Conservation (phyloP, 2,888 invertebrate genomes). For the Aromia moschata region DNA sequence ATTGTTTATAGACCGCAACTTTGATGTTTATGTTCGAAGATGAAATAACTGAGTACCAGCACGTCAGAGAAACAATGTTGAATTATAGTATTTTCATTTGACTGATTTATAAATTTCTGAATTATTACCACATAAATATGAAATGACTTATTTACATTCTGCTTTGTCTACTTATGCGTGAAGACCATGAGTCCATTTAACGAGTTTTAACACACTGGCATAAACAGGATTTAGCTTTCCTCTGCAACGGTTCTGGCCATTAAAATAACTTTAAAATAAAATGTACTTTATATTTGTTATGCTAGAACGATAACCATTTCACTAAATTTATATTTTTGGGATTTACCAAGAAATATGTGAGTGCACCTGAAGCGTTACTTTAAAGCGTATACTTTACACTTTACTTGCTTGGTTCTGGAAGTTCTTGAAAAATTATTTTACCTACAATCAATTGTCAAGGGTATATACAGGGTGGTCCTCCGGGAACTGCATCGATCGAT, state of each 20-base stretch:
- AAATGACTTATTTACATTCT: constrained; percentile 56
- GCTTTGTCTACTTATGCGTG: constrained; percentile 50
- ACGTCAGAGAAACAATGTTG: constrained; percentile 60
- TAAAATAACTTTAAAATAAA: constrained; percentile 20
- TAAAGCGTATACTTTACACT: too few relatives aligned
- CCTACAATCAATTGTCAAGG: too few relatives aligned
- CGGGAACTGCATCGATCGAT: too few relatives aligned
- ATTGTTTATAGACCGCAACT: constrained; percentile 49
- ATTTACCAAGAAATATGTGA: constrained; percentile 1
- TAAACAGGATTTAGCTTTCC: constrained; percentile 23
- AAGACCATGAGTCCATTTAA: constrained; percentile 37
- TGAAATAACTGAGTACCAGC: constrained; percentile 46
- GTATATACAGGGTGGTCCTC: too few relatives aligned
- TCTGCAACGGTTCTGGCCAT: constrained; percentile 17
- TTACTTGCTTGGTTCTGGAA: too few relatives aligned
- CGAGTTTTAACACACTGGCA: constrained; percentile 24
- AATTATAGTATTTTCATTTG: constrained; percentile 56
- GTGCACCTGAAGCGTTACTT: neutral
- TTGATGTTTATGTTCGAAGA: constrained; percentile 49
- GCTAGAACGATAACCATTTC: neutral
- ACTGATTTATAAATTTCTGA: constrained; percentile 59
- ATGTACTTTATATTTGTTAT: neutral
- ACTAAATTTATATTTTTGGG: neutral
- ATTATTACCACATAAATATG: constrained; percentile 58
- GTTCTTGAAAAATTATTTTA: too few relatives aligned